Evolutionary conservation across 2,113 vertebrate genomes (phyloP).

Genomic region (Tylochromis polylepis): DNA sequence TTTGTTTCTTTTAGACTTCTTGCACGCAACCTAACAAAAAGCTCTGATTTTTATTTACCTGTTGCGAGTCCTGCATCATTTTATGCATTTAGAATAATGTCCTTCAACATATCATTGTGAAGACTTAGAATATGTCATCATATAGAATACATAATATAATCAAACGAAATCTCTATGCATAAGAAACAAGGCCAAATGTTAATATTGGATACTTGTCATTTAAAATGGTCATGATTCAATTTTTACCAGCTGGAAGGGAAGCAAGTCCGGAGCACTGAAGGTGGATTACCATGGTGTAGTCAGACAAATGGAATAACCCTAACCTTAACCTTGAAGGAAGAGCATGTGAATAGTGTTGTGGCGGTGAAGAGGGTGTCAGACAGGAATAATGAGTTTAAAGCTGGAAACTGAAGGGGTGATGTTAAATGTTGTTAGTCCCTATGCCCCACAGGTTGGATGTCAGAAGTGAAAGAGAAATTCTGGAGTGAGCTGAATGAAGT

Average conservation of each 20-base stretch:
- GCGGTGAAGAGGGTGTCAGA: background rate
- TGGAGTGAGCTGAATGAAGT: background rate
- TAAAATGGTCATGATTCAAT: background rate
- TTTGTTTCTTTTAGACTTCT: background rate
- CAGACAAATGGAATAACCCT: background rate
- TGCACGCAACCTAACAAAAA: background rate
- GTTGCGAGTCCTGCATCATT: background rate
- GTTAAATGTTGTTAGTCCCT: background rate
- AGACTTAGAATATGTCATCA: background rate
- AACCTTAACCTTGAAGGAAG: background rate
- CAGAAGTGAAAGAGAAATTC: background rate
- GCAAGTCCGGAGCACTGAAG: fast-evolving
- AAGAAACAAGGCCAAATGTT: background rate
- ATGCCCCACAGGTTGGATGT: background rate
- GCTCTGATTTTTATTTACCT: background rate
- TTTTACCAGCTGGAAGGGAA: background rate
- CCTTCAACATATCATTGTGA: background rate
- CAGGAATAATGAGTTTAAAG: background rate
- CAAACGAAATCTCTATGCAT: fast-evolving
- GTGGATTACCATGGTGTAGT: background rate
- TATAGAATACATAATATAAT: background rate
- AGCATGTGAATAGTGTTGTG: fast-evolving
- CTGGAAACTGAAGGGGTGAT: fast-evolving
- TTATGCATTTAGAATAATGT: background rate
- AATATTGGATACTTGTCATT: background rate